Percentiles rank a stretch among this genome's conserved stretches.
Conservation (phyloP, 2,797 vertebrate species). For the Furcifer pardalis region DNA sequence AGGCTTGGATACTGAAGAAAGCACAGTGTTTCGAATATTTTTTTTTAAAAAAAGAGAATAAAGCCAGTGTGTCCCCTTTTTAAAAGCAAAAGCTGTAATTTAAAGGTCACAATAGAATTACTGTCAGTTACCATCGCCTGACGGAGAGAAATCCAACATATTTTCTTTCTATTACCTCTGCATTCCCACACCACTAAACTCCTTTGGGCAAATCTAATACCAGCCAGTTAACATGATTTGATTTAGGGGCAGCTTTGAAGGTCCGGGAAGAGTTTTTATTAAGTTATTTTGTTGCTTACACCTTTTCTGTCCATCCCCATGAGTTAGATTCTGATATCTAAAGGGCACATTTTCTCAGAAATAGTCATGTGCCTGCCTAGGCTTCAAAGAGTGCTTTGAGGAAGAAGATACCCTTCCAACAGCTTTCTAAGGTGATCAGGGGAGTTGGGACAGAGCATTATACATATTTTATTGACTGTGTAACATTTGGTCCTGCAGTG, state of each 20-base stretch:
- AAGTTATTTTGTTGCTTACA: background rate
- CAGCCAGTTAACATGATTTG: constrained; percentile 49
- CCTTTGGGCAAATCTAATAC: constrained; percentile 52
- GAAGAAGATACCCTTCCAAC: background rate
- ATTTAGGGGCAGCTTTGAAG: constrained; percentile 58
- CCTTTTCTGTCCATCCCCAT: constrained; percentile 2
- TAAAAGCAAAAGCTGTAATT: constrained; percentile 6
- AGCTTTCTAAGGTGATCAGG: background rate
- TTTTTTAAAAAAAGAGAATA: background rate
- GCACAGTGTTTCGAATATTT: background rate
- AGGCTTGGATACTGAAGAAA: background rate
- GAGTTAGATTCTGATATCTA: constrained; percentile 34
- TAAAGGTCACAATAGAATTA: background rate
- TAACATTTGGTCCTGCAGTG: no score
- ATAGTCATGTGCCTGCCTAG: constrained; percentile 44
- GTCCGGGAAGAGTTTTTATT: constrained; percentile 38
- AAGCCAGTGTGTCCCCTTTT: background rate
- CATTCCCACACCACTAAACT: constrained; percentile 13
- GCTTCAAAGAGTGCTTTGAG: constrained; percentile 27
- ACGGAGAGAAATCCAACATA: constrained; percentile 59
- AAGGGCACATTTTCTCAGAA: constrained; percentile 42
- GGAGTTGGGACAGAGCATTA: no score
- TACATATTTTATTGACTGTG: no score
- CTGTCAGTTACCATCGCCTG: constrained; percentile 44
- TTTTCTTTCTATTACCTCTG: constrained; percentile 51